phyloP scores from a whole-genome alignment of 2,113 vertebrate species.

The Neopipo cinnamomea region DNA sequence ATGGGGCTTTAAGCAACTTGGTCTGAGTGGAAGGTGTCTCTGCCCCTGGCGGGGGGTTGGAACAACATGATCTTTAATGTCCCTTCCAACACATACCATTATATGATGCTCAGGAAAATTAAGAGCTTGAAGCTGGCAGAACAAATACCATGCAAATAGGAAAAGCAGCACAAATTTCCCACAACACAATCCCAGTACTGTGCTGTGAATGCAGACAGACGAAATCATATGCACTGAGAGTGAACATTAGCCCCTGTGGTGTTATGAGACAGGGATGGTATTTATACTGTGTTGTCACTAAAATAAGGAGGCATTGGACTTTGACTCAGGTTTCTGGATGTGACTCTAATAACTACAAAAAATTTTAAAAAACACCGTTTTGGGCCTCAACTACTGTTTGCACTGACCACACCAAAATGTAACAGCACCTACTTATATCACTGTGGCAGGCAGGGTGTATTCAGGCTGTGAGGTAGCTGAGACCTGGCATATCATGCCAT shows the following conservation, averaged over 20 bases:
- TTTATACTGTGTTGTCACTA: neutral
- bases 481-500: neutral
- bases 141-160: neutral
- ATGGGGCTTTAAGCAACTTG: neutral
- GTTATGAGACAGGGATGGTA: neutral
- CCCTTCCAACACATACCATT: neutral
- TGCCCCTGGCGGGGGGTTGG: neutral
- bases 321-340: neutral
- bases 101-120: neutral
- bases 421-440: neutral
- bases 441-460: neutral
- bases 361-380: neutral
- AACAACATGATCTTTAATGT: neutral
- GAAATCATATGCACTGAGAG: neutral
- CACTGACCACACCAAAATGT: neutral
- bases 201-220: neutral
- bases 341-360: neutral
- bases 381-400: neutral
- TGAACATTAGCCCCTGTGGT: neutral
- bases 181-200: neutral
- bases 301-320: neutral
- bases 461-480: neutral
- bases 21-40: neutral
- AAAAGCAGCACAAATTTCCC: neutral
- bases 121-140: neutral